Conservation (phyloP, 2,888 invertebrate genomes). For the Limnephilus marmoratus region DNA sequence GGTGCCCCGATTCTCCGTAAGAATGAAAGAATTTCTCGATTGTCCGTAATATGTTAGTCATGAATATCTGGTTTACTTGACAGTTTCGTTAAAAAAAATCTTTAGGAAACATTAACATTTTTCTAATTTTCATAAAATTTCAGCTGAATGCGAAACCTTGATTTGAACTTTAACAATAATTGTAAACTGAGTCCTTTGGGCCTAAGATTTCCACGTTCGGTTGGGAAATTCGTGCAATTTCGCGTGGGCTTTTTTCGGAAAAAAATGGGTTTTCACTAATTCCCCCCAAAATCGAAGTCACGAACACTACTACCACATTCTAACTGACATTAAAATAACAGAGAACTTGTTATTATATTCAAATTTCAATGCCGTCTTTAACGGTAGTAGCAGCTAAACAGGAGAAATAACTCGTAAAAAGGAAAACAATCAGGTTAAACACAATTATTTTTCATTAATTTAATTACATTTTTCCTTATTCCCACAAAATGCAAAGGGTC, state of each 20-base stretch:
- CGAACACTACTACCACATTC: not conserved
- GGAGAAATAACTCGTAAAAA: too few species aligned
- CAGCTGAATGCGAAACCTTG: not conserved
- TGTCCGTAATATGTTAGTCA: too few species aligned
- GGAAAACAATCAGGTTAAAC: too few species aligned
- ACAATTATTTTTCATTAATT: too few species aligned
- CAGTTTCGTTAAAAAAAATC: not conserved
- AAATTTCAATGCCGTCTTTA: too few species aligned
- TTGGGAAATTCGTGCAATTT: not conserved
- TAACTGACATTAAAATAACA: not conserved
- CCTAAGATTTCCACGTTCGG: not conserved
- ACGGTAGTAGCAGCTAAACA: too few species aligned
- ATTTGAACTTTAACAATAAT: not conserved
- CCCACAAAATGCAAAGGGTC: too few species aligned
- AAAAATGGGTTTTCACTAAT: slow-evolving; percentile 42
- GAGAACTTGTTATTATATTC: not conserved
- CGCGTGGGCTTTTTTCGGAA: not conserved
- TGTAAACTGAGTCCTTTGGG: not conserved
- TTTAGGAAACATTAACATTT: not conserved
- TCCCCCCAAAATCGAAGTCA: slow-evolving; percentile 47
- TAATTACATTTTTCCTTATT: too few species aligned
- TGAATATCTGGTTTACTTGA: too few species aligned
- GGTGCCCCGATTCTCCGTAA: too few species aligned
- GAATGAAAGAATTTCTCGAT: too few species aligned
- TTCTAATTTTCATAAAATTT: not conserved